A percentile compares a stretch with the other conserved stretches of the same genome.
Conservation (phyloP, 2,888 invertebrate species). For the Hipparchia sbordonii region DNA sequence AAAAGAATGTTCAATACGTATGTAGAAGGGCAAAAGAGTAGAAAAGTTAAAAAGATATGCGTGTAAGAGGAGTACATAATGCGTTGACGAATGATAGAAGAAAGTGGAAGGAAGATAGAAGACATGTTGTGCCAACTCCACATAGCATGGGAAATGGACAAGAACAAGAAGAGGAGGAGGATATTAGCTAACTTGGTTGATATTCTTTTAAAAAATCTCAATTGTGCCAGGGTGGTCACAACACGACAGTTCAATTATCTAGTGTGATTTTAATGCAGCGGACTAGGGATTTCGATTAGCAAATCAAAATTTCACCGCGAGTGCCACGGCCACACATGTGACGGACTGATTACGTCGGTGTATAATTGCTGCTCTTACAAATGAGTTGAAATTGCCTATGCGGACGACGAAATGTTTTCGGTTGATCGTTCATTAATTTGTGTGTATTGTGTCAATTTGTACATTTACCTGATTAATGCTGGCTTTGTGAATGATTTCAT, state of each 20-base stretch:
- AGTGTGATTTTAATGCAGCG: not conserved
- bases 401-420: conserved; percentile 71
- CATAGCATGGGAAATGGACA: too few relatives aligned
- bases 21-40: too few relatives aligned
- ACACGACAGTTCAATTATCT: not conserved
- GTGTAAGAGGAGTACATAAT: too few relatives aligned
- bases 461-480: conserved; percentile 66
- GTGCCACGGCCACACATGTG: conserved; percentile 54
- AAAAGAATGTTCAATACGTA: too few relatives aligned
- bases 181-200: too few relatives aligned
- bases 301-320: conserved; percentile 39
- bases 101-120: too few relatives aligned
- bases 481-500: conserved; percentile 48
- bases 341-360: conserved; percentile 70
- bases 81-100: too few relatives aligned
- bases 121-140: too few relatives aligned
- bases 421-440: conserved; percentile 77
- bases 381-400: conserved; percentile 68
- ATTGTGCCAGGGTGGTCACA: not conserved
- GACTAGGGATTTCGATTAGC: conserved; percentile 15
- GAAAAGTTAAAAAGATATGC: too few relatives aligned
- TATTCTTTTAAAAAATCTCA: too few relatives aligned
- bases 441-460: conserved; percentile 71
- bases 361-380: conserved; percentile 78
- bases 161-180: too few relatives aligned